Conservation (phyloP, 1,140 invertebrate species). For the Neodiprion fabricii region DNA sequence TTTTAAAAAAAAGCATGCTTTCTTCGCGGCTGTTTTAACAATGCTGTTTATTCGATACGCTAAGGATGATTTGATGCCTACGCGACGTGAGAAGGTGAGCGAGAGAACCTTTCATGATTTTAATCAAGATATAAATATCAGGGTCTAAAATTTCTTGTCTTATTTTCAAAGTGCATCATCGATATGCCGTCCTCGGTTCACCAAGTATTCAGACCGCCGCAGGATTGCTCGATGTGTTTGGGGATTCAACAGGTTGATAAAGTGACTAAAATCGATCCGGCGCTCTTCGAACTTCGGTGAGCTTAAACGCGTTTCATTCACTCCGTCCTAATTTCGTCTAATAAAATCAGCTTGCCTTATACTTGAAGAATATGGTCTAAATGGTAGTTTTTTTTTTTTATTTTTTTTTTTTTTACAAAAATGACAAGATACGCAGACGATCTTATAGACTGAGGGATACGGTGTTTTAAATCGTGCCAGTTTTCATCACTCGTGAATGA, state of each 20-base stretch:
- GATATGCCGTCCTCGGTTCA: slow-evolving; percentile 65
- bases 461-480: too few relatives aligned
- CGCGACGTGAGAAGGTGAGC: slow-evolving; percentile 36
- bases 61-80: slow-evolving; percentile 24
- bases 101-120: slow-evolving; percentile 5
- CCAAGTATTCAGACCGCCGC: slow-evolving; percentile 74
- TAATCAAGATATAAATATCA: not conserved
- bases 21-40: slow-evolving; percentile 28
- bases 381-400: not conserved
- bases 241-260: slow-evolving; percentile 69
- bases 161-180: slow-evolving; percentile 65
- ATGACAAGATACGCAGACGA: too few relatives aligned
- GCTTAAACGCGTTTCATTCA: slow-evolving; percentile 19
- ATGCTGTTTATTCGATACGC: slow-evolving; percentile 29
- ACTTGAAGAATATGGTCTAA: too few relatives aligned
- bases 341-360: not conserved
- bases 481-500: too few relatives aligned
- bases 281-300: slow-evolving; percentile 71
- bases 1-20: slow-evolving; percentile 29
- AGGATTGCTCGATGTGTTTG: slow-evolving; percentile 77
- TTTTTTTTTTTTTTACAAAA: too few relatives aligned
- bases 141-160: slow-evolving; percentile 17
- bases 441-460: too few relatives aligned
- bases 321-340: not conserved
- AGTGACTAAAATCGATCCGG: slow-evolving; percentile 68